phyloP scores from a whole-genome alignment of 2,797 vertebrate species.

The Sitta carolinensis region DNA sequence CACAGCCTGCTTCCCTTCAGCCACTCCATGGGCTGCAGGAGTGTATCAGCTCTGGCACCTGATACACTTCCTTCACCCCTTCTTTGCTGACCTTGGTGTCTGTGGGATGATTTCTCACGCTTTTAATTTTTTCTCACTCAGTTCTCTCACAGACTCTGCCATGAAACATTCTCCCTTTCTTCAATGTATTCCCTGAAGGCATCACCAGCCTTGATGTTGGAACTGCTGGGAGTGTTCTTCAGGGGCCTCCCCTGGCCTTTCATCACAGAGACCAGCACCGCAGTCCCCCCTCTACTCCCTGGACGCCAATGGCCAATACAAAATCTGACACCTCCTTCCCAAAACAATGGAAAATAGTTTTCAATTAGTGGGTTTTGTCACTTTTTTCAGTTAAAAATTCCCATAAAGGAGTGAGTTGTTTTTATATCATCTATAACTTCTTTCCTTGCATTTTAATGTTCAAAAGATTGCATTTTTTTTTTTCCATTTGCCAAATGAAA shows the following conservation, averaged over 20 bases:
- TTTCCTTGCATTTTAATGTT: not conserved
- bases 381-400: not conserved
- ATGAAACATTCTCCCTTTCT: not conserved
- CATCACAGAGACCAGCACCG: not conserved
- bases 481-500: not conserved
- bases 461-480: not conserved
- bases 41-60: not conserved
- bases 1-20: not conserved
- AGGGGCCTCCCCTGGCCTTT: not conserved
- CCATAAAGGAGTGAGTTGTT: not conserved
- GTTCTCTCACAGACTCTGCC: not conserved
- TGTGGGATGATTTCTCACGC: not conserved
- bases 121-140: not conserved
- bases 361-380: not conserved
- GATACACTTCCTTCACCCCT: not conserved
- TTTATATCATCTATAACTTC: not conserved
- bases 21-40: not conserved
- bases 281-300: accelerated
- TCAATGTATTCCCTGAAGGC: not conserved
- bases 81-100: not conserved
- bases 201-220: not conserved
- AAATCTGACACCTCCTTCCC: not conserved
- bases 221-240: not conserved
- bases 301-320: not conserved
- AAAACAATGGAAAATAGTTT: not conserved